Base-by-base conservation (phyloP, 2,797 vertebrate species). In the Cossypha heuglini region DNA sequence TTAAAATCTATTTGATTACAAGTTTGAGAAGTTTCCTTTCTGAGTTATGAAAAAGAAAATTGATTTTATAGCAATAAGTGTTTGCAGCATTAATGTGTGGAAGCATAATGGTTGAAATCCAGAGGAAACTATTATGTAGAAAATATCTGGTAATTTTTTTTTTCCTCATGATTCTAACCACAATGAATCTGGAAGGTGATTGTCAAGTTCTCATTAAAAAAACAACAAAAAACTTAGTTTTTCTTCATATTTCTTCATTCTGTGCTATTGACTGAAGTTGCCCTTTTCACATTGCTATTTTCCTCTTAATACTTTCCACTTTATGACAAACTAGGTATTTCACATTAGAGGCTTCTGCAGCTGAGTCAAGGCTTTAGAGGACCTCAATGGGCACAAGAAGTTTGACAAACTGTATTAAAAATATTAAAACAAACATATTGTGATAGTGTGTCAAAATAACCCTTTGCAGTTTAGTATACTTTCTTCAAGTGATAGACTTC, bases 401-500 rank as follows among this genome's bases (percentile, higher is more conserved):
- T 57, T 69, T 80, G 8, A 9, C 21, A 75, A 88, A n/a, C 4
- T 2, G 1, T 58, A 31, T 64, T 68, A 6, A 37, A 55, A 12
- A 21, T 7, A 45, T 45, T 45, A 45, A 45, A 33, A 4, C 5
- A 29, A 42, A 14, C 0, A 0, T 37, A 5, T 31, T 66, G 13
- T 58, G 35, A 48, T 31, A 62, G 5, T 20, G 8, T 63, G 11
- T 69, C 22, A 63, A 79, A 86, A 90, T 37, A 64, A 78, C 40
- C 15, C 25, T 92, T 75, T 69, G 22, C 12, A 24, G 10, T 58
- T 84, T 68, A 51, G 10, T 16, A 40, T 35, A 28, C 29, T 62
- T 94, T 46, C 28, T 83, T 15, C 61, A 90, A 72, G 43, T 45
- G 42, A 54, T 20, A 9, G 31, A 73, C 43, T 91, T 90, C 88